Conservation (phyloP, 37 sponge, comb jelly and placozoan species). For the Amphimedon queenslandica region DNA sequence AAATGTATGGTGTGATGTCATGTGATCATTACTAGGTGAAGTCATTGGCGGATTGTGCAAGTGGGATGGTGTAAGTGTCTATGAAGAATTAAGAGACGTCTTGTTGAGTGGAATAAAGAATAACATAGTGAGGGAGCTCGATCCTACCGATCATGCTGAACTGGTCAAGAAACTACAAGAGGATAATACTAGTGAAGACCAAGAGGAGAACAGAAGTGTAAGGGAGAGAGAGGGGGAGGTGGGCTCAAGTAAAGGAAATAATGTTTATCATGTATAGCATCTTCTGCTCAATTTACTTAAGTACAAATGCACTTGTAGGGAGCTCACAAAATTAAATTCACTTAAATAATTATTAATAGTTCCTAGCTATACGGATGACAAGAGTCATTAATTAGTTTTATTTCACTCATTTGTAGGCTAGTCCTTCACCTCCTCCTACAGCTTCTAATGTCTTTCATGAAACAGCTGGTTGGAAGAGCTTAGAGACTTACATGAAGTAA, state of each 20-base stretch:
- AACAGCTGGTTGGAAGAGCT: constrained; percentile 88
- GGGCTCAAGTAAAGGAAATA: too few relatives aligned
- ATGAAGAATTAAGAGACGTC: constrained; percentile 14
- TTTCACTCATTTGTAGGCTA: neutral
- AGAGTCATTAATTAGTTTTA: too few relatives aligned
- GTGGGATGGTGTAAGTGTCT: constrained; percentile 24
- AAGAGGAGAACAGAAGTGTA: too few relatives aligned
- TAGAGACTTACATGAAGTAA: constrained; percentile 91
- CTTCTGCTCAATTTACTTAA: too few relatives aligned
- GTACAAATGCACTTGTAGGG: too few relatives aligned
- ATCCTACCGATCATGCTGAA: constrained; percentile 1
- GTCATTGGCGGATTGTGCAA: constrained; percentile 53
- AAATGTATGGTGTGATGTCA: too few relatives aligned
- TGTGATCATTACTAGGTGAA: too few relatives aligned
- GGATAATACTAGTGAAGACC: neutral
- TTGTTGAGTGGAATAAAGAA: constrained; percentile 34
- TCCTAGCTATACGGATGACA: too few relatives aligned
- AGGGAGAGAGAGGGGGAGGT: too few relatives aligned
- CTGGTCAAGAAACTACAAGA: constrained; percentile 19
- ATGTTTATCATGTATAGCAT: too few relatives aligned
- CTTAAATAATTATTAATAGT: too few relatives aligned
- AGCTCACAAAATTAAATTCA: too few relatives aligned
- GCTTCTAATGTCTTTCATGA: constrained; percentile 84
- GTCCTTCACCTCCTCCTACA: constrained; percentile 21
- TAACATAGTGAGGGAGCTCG: constrained; percentile 58